Conservation (phyloP, 1,140 invertebrate genomes). For the Nautilus pompilius region DNA sequence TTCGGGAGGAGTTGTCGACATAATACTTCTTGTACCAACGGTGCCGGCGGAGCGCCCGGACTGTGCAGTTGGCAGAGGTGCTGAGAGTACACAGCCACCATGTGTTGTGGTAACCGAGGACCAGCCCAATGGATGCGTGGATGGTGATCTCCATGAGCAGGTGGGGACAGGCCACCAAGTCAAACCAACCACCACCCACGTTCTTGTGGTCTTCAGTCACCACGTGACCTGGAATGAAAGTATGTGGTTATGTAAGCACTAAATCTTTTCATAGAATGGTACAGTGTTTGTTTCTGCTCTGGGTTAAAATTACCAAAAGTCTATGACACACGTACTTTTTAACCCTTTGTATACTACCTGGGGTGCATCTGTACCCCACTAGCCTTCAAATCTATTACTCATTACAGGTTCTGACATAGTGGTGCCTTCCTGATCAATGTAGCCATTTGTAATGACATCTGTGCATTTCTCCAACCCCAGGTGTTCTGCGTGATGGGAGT, state of each 20-base stretch:
- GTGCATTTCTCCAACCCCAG: too few relatives aligned
- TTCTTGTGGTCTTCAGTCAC: conserved; percentile 16
- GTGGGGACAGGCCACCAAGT: conserved; percentile 9
- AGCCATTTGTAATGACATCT: too few relatives aligned
- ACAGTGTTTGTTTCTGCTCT: too few relatives aligned
- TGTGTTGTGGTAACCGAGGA: conserved; percentile 12
- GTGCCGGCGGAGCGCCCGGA: conserved; percentile 9
- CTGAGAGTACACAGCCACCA: conserved; percentile 17
- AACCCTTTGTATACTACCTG: too few relatives aligned
- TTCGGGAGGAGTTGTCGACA: conserved; percentile 2
- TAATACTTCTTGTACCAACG: conserved; percentile 18
- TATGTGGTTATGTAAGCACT: neutral
- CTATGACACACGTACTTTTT: too few relatives aligned
- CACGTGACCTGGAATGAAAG: conserved; percentile 12
- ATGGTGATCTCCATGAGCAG: conserved; percentile 13
- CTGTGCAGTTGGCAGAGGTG: conserved; percentile 6
- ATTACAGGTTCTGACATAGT: too few relatives aligned
- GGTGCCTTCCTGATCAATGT: too few relatives aligned
- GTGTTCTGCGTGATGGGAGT: too few relatives aligned
- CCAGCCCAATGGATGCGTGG: conserved; percentile 10
- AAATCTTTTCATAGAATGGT: too few relatives aligned
- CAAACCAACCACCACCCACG: conserved; percentile 14
- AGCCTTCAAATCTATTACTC: too few relatives aligned
- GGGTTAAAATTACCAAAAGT: too few relatives aligned
- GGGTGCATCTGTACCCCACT: too few relatives aligned